These are phyloP conservation scores for Athetis lepigone DNA, from an alignment of 2,888 invertebrate genomes.

Conservation along the genomic window DNA sequence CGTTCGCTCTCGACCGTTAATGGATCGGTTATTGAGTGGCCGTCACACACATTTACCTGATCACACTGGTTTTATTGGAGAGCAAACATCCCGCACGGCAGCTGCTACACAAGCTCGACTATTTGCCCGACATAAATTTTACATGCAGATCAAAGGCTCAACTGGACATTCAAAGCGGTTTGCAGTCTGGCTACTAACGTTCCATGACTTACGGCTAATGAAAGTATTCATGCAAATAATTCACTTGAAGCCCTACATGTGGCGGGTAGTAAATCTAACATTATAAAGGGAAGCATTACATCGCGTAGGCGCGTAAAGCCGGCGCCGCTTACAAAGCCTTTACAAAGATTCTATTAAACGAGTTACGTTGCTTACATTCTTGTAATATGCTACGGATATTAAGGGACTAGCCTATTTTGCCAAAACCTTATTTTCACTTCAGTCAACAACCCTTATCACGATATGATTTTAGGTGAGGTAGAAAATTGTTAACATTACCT, in stretches of 20 bases:
- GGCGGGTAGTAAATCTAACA: slow-evolving; percentile 53
- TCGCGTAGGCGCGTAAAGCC: slow-evolving; percentile 30
- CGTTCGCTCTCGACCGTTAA: slow-evolving; percentile 26
- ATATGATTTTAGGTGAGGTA: slow-evolving; percentile 36
- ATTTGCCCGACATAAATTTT: slow-evolving; percentile 41
- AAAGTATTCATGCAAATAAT: slow-evolving; percentile 44
- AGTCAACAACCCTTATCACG: slow-evolving; percentile 53
- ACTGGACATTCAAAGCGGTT: slow-evolving; percentile 33
- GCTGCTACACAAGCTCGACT: slow-evolving; percentile 30
- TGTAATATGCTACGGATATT: slow-evolving; percentile 63
- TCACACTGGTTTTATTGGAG: slow-evolving; percentile 19
- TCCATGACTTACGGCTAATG: slow-evolving; percentile 25
- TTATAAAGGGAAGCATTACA: slow-evolving; percentile 62
- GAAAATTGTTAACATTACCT: slow-evolving; percentile 41
- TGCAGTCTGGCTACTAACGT: slow-evolving; percentile 13
- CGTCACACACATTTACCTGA: slow-evolving; percentile 39
- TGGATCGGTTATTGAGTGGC: slow-evolving; percentile 41
- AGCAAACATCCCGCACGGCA: slow-evolving; percentile 32
- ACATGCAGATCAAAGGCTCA: slow-evolving; percentile 31
- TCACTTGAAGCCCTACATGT: slow-evolving; percentile 54
- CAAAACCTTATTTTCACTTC: slow-evolving; percentile 54
- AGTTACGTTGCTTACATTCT: slow-evolving; percentile 59
- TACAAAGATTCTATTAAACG: slow-evolving; percentile 67
- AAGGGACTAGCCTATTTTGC: slow-evolving; percentile 66
- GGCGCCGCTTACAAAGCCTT: slow-evolving; percentile 58